Base-by-base conservation (phyloP, 2,888 invertebrate species). In the Hirtodrosophila histrioides region DNA sequence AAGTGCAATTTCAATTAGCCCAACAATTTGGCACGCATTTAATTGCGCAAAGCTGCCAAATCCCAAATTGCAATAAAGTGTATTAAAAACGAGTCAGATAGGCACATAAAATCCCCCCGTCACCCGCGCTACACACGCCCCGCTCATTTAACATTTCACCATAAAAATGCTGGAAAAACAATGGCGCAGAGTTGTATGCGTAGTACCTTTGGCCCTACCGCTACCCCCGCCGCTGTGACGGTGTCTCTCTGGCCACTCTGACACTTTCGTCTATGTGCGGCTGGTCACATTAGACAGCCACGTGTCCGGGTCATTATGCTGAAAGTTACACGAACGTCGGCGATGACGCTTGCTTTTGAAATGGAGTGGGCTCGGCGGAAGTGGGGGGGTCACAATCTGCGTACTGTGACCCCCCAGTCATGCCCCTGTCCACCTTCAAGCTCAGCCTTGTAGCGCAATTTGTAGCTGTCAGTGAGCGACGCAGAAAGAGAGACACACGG, bases 251-350 rank as follows among this genome's bases (percentile, higher is more conserved):
- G 54, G 57, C 40, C 58, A 57, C 64, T 53, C 71, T 71, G 66
- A 62, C 69, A 64, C 55, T 68, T 69, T 69, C 9, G 54, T 44
- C 69, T 69, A 51, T 60, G 55, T 54, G 64, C 66, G 54, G 43
- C 65, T 77, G 73, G 85, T 71, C 87, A 88, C 86, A 86, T 88
- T 85, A 88, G 85, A 72, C 86, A 79, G 91, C 73, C 90, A 90
- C 90, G 90, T 90, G 90, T 78, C 89, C 74, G 80, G 88, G 88
- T 80, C 88, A 86, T 90, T 89, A 89, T 73, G 81, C 78, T 80
- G 85, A 82, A 88, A 86, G 88, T 86, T 88, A 88, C 80, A 89
- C 75, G 87, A 81, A 70, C 68, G 69, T 83, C 80, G 78, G 70
- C 78, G 72, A 57, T 62, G 82, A 73, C 69, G 88, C 83, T 88